Evolutionary conservation across 2,797 vertebrate species (phyloP).

Genomic region (Peromyscus aztecus): DNA sequence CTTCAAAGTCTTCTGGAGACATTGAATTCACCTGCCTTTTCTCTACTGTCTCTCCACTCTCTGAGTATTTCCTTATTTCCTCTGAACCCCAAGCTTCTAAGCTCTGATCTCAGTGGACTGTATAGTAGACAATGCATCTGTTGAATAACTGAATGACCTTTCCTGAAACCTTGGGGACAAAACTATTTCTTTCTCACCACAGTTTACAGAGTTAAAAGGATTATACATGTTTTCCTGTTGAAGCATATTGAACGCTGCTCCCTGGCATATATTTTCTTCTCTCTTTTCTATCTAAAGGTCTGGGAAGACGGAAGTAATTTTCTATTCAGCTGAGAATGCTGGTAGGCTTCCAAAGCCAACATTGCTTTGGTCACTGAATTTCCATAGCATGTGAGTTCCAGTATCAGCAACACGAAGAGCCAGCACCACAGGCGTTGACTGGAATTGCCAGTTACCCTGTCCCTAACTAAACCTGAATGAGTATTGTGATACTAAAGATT

Average conservation of each 20-base stretch:
- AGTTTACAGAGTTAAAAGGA: neutral
- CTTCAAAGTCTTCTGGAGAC: neutral
- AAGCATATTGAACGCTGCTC: neutral
- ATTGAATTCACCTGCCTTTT: neutral
- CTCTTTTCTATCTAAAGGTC: neutral
- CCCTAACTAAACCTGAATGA: neutral
- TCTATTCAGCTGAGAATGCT: neutral
- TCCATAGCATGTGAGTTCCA: neutral
- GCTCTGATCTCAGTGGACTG: neutral
- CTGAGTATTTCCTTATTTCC: fast-evolving
- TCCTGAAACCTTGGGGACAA: neutral
- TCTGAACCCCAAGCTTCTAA: neutral
- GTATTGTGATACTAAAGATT: neutral
- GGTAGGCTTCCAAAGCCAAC: neutral
- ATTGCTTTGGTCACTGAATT: neutral
- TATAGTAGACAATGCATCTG: neutral
- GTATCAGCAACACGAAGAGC: neutral
- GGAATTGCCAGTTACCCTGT: neutral
- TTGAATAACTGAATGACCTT: neutral
- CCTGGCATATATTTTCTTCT: neutral
- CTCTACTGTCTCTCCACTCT: fast-evolving
- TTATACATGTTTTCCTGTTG: neutral
- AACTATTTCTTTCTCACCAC: neutral
- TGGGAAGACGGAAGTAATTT: neutral
- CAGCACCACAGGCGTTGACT: neutral